A percentile compares a stretch with the other conserved stretches of the same genome.
These are phyloP conservation scores for Lacerta viridis DNA, from an alignment of 2,797 vertebrate species.

Conservation along the genomic window DNA sequence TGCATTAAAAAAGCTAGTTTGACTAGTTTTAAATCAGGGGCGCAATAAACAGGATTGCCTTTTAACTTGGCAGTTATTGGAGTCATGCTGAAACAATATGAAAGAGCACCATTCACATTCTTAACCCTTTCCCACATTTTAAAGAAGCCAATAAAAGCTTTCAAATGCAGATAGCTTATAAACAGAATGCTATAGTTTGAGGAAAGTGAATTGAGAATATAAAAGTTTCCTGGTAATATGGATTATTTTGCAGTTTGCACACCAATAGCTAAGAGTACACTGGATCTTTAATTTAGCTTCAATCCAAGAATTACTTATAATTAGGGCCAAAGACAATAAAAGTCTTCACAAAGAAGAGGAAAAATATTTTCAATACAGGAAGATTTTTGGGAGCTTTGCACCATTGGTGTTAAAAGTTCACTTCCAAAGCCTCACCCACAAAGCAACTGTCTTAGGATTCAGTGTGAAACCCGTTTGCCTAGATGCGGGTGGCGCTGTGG, in stretches of 20 bases:
- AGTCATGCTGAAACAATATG: slow-evolving; percentile 4
- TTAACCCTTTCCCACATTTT: background rate
- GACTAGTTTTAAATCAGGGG: background rate
- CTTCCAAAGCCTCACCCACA: background rate
- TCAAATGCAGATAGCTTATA: background rate
- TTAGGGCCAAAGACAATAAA: background rate
- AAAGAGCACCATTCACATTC: background rate
- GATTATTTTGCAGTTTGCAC: background rate
- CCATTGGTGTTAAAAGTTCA: background rate
- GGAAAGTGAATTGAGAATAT: background rate
- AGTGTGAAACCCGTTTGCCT: too few species aligned
- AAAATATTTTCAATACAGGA: background rate
- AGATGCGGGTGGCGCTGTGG: too few species aligned
- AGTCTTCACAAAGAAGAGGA: background rate
- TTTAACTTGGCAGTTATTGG: background rate
- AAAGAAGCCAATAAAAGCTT: slow-evolving; percentile 5
- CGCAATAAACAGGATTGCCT: background rate
- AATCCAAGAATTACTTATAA: background rate
- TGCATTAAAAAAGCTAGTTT: background rate
- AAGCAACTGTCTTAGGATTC: background rate
- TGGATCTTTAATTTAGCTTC: background rate
- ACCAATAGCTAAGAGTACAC: background rate
- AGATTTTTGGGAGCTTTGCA: background rate
- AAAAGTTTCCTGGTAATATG: background rate
- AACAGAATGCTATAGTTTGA: background rate